Base-by-base conservation (phyloP, 2,888 invertebrate genomes). In the Baccha elongata region DNA sequence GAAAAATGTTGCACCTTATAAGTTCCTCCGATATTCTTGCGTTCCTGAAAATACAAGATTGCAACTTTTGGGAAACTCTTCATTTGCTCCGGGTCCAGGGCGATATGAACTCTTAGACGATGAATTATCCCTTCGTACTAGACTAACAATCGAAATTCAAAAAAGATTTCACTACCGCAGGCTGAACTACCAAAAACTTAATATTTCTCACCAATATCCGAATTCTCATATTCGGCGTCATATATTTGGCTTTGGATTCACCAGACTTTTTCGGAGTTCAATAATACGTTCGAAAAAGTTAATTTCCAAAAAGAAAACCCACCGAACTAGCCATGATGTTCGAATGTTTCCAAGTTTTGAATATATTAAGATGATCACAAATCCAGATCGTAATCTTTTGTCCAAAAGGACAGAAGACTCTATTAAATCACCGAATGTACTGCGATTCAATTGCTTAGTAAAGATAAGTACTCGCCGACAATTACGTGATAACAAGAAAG, bases 101-200 rank as follows among this genome's bases (percentile, higher is more conserved):
- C 88, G 90, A 1, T 89, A 89, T 53, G 87, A 88, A 2, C 15
- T 88, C 2, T 1, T 67, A 1, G 86, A 89, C 1, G 89, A 89
- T 2, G 85, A 84, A 0, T 86, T 87, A 58, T 26, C 4, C 1
- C 37, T 81, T 0, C 44, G n/a, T 1, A 6, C 40, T 11, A 21
- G 7, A 1, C 29, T 81, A 0, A 13, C 17, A 13, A 19, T 48
- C 13, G 58, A 71, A 23, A 52, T 15, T 11, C 46, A 67, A 46
- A 90, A 89, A 37, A 86, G 87, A 0, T 58, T 69, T 0, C 88
- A 87, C 75, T 89, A 90, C 11, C 88, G 90, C 0, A 86, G 87
- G 0, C 67, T 85, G 64, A 86, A 87, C 0, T 88, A 85, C 40
- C 1, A 86, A 13, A 5, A 1, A 0, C 10, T 10, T 88, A 13